These are phyloP conservation scores for Xerus rutilus DNA, from an alignment of 2,797 vertebrate genomes.

Conservation along the genomic window DNA sequence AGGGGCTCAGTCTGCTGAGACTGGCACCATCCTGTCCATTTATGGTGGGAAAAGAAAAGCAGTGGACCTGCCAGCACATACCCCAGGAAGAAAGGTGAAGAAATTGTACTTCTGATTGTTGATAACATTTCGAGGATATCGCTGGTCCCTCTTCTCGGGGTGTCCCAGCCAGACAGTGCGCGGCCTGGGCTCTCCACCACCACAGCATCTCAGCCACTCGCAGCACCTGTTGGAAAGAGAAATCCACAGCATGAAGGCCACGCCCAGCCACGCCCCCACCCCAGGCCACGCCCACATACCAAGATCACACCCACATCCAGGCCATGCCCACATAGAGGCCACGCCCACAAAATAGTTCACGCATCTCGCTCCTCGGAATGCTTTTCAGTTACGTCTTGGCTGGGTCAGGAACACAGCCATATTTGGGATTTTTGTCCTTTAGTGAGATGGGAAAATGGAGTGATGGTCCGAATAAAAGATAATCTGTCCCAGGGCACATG, in stretches of 20 bases:
- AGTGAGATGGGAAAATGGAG: background rate
- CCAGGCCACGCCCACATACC: background rate
- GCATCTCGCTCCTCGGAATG: background rate
- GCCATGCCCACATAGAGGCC: background rate
- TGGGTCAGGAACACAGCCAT: background rate
- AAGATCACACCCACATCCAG: background rate
- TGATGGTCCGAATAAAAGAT: background rate
- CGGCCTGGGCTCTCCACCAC: conserved; percentile 95
- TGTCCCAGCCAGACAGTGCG: conserved; percentile 98
- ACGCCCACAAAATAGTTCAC: background rate
- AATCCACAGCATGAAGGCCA: background rate
- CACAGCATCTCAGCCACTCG: conserved; percentile 96
- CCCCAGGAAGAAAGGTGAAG: conserved; percentile 98
- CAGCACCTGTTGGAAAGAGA: conserved; percentile 91
- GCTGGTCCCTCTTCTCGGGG: conserved; percentile 98
- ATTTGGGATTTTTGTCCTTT: background rate
- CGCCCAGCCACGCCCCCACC: fast-evolving
- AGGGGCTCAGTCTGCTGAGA: background rate
- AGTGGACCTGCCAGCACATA: conserved; percentile 84
- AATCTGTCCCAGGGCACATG: too few species aligned
- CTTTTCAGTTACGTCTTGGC: background rate
- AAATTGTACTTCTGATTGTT: conserved; percentile 99
- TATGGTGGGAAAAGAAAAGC: background rate
- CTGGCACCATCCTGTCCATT: fast-evolving
- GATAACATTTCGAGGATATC: conserved; percentile 98